Evolutionary conservation across 2,888 invertebrate genomes (phyloP).

Genomic region (Eupeodes latifasciatus): DNA sequence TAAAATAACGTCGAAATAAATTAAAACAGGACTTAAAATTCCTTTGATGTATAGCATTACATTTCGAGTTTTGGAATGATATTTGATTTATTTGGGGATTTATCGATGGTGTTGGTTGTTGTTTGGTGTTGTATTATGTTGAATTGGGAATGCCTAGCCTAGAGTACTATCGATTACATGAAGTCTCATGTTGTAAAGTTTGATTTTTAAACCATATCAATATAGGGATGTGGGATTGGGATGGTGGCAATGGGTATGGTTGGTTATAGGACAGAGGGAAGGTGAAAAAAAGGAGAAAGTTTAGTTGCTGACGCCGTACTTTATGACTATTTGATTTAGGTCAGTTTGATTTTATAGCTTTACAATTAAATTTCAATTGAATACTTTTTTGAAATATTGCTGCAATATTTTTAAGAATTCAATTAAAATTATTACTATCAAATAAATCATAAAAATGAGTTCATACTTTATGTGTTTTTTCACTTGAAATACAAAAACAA

Average conservation of each 20-base stretch:
- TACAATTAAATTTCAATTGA: constrained; percentile 36
- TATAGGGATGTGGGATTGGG: neutral
- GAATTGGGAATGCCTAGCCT: constrained; percentile 25
- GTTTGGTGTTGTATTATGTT: neutral
- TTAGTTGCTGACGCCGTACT: constrained; percentile 40
- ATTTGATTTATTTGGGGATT: constrained; percentile 68
- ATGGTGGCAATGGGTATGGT: neutral
- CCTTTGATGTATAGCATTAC: constrained; percentile 70
- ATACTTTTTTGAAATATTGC: constrained; percentile 27
- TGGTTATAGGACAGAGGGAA: no score
- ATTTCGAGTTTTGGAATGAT: constrained; percentile 67
- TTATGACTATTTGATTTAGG: constrained; percentile 45
- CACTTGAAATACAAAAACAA: neutral
- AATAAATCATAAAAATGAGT: constrained; percentile 26
- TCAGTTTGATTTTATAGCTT: constrained; percentile 16
- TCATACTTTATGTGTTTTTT: neutral
- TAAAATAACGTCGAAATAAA: constrained; percentile 57
- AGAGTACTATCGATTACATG: constrained; percentile 49
- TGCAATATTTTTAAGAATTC: constrained; percentile 25
- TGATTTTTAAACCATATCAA: constrained; percentile 6
- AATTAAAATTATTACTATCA: constrained; percentile 5
- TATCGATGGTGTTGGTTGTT: constrained; percentile 43
- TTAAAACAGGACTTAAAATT: constrained; percentile 68
- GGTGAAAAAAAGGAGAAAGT: neutral
- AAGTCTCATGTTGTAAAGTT: constrained; percentile 39